These are phyloP conservation scores for Himalopsyche tibetana DNA, from an alignment of 2,888 invertebrate species.

Conservation along the genomic window DNA sequence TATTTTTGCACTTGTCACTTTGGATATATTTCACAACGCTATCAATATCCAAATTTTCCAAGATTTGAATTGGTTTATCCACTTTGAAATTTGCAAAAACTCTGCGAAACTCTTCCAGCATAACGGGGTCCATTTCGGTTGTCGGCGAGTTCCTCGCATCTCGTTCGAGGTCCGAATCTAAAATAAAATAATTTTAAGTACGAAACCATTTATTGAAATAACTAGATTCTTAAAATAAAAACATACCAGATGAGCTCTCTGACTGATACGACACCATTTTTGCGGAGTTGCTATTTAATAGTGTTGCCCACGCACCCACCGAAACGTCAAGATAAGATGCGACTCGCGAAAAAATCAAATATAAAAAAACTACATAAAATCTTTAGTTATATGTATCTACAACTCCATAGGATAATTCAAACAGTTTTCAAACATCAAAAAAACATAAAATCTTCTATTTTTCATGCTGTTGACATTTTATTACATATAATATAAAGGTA, in stretches of 20 bases:
- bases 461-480: too few species aligned
- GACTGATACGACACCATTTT: conserved; percentile 43
- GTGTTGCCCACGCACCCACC: background rate
- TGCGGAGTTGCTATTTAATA: conserved; percentile 32
- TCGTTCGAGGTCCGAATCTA: conserved; percentile 28
- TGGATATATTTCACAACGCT: conserved; percentile 89
- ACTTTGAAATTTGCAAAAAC: conserved; percentile 40
- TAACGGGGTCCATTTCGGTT: conserved; percentile 29
- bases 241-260: conserved; percentile 35
- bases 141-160: conserved; percentile 32
- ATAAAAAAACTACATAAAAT: too few species aligned
- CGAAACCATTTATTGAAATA: conserved; percentile 4
- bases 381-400: too few species aligned
- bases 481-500: too few species aligned
- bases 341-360: background rate
- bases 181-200: background rate
- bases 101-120: conserved; percentile 41
- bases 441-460: too few species aligned
- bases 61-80: conserved; percentile 72
- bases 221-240: conserved; percentile 20
- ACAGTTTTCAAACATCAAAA: too few species aligned
- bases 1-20: conserved; percentile 85
- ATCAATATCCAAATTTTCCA: conserved; percentile 84
- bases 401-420: too few species aligned
- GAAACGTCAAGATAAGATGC: conserved; percentile 4